Conservation (phyloP, 2,797 vertebrate species). For the Hylomyscus alleni region DNA sequence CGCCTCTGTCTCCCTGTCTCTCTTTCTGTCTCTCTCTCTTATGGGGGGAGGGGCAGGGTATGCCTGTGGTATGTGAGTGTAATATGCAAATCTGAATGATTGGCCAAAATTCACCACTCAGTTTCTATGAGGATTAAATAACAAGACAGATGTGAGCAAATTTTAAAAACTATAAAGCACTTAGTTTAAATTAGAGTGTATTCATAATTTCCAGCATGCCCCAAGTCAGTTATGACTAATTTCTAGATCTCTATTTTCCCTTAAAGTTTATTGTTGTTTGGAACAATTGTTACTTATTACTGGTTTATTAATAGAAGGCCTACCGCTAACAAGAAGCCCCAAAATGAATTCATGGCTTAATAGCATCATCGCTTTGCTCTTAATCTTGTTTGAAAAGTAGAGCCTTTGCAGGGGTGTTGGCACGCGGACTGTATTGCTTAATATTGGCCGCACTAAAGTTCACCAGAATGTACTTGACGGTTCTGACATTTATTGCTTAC, state of each 20-base stretch:
- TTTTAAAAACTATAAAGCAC: constrained; percentile 59
- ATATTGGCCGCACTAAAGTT: constrained; percentile 44
- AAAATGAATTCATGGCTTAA: constrained; percentile 51
- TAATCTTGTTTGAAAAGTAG: constrained; percentile 50
- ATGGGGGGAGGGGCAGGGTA: neutral
- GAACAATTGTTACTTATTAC: constrained; percentile 69
- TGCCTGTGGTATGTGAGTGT: neutral
- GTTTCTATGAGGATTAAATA: constrained; percentile 19
- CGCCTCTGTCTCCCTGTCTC: neutral
- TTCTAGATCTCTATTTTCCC: constrained; percentile 54
- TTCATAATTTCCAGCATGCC: constrained; percentile 56
- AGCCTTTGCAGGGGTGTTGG: constrained; percentile 8
- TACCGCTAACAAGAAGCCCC: constrained; percentile 66
- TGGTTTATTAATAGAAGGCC: constrained; percentile 72
- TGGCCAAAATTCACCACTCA: constrained; percentile 15
- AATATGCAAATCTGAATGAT: neutral
- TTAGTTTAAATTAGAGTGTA: constrained; percentile 54
- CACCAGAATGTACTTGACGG: constrained; percentile 34
- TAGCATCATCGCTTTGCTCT: neutral
- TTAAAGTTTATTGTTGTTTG: constrained; percentile 71
- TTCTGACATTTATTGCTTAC: constrained; percentile 61
- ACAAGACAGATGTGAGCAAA: constrained; percentile 22
- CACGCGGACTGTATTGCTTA: constrained; percentile 6
- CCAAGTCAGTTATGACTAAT: constrained; percentile 63
- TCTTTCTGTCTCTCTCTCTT: neutral